Conservation (phyloP, 2,797 vertebrate species). For the Nyctalus aviator region DNA sequence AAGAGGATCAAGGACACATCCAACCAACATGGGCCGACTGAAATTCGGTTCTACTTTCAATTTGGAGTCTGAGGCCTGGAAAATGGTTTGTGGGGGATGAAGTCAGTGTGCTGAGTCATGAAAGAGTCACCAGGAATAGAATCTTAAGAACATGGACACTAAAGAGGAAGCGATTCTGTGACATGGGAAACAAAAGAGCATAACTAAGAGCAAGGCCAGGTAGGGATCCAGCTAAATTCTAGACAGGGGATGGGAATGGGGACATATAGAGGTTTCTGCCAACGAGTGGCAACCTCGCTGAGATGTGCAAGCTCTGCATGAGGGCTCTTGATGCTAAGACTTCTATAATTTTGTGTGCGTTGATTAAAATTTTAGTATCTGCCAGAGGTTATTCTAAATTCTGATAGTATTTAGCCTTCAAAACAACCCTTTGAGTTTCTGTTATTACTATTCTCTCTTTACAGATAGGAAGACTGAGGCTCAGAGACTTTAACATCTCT, state of each 20-base stretch:
- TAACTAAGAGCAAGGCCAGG: background rate
- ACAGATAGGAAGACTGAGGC: background rate
- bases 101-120: background rate
- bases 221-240: background rate
- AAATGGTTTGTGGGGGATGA: background rate
- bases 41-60: background rate
- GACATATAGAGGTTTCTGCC: background rate
- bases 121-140: background rate
- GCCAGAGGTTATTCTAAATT: background rate
- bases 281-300: background rate
- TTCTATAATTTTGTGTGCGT: background rate
- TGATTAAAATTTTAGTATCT: background rate
- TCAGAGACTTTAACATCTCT: background rate
- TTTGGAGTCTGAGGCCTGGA: background rate
- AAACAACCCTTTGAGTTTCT: background rate
- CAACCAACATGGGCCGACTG: too few species aligned
- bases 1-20: background rate
- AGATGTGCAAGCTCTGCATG: background rate
- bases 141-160: background rate
- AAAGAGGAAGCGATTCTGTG: background rate
- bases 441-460: background rate
- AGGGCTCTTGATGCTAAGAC: background rate
- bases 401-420: background rate
- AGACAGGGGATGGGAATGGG: background rate
- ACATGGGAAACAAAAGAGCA: background rate